phyloP scores from a whole-genome alignment of 2,113 vertebrate species.

The Microcebus murinus region DNA sequence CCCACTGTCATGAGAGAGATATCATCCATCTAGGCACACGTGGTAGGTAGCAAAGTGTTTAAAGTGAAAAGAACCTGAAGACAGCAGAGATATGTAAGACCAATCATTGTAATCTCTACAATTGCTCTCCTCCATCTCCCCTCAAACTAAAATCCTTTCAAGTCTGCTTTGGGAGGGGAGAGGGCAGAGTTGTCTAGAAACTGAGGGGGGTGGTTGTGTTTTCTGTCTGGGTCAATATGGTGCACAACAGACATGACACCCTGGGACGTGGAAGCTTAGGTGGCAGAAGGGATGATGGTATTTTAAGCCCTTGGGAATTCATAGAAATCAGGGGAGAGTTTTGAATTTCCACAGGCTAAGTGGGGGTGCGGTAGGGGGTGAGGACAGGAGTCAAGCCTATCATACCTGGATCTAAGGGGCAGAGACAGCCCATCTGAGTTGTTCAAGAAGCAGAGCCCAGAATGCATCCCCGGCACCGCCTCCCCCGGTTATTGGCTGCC shows the following conservation, averaged over 20 bases:
- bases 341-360: neutral
- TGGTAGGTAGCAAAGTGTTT: neutral
- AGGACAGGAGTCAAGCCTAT: neutral
- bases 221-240: neutral
- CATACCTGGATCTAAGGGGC: neutral
- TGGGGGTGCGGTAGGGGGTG: accelerated
- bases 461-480: neutral
- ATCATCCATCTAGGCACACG: neutral
- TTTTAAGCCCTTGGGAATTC: neutral
- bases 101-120: neutral
- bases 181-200: neutral
- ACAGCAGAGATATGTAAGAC: neutral
- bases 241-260: neutral
- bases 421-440: neutral
- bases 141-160: neutral
- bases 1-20: neutral
- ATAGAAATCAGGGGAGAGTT: neutral
- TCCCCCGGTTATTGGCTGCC: neutral
- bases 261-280: neutral
- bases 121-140: neutral
- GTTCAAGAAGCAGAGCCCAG: neutral
- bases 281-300: neutral
- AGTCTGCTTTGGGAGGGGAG: neutral
- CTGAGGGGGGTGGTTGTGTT: neutral
- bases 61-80: neutral